Base-by-base conservation (phyloP, 2,113 vertebrate genomes). In the Mystacornis crossleyi region DNA sequence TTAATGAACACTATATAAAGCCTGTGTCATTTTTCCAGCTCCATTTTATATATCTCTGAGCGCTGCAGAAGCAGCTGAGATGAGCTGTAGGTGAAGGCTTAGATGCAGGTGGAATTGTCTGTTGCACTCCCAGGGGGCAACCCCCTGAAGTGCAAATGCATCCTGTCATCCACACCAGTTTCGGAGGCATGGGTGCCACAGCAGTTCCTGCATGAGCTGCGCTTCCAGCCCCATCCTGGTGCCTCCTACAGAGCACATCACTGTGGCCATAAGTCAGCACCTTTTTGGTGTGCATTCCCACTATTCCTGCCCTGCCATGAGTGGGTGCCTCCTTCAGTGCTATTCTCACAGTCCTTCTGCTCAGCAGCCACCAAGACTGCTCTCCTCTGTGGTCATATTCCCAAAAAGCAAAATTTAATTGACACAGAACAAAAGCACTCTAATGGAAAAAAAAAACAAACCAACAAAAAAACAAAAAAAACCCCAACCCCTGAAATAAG, bases 271-370 rank as follows among this genome's bases (percentile, higher is more conserved):
- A 43, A 57, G 7, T 34, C 33, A 12, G 38, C 45, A 40, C 21
- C 20, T 47, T 57, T 81, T 29, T 20, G 70, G 10, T 85, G n/a
- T 67, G 54, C 79, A 80, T 65, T 86, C 57, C 57, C 34, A 12
- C 0, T 1, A 7, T 45, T 92, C 33, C 61, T 81, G 55, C 40
- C 67, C n/a, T 57, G 72, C n/a, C 8, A 3, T 6, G 8, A 10
- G 25, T 5, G 2, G 14, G 9, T 58, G 13, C 17, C 31, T 91
- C 36, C 18, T 75, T 23, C 71, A 2, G 1, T n/a, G 67, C 51
- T 1, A 1, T 61, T 33, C 17, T 20, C 0, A 0, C 1, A 4
- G 58, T 57, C 40, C 51, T 60, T 48, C 47, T 72, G 47, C 69
- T 78, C 69, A 86, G 69, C 36, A 77, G 50, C 51, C 4, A 4